Evolutionary conservation across 53 echinoderm and acorn worm species (phyloP), one percentile per base, ranked within the genome.

Genomic region (Henricia sp.): DNA sequence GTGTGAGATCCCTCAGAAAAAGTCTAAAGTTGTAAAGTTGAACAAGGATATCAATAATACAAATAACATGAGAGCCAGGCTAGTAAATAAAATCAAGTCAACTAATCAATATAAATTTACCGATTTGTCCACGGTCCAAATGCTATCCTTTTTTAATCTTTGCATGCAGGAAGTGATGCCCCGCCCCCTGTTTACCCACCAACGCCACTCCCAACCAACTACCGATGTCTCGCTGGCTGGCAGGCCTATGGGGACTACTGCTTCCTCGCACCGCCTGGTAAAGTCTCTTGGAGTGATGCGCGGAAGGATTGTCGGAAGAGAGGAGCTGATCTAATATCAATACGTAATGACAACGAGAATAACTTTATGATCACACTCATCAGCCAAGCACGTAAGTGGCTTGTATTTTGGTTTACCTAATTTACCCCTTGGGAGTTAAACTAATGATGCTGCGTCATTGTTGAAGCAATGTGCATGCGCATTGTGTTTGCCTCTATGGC

Each of bases 241-340:
- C 46, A 56, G 4, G 73, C 67, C 14, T 88, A 82, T n/a, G 73
- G 86, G 4, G 82, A 90, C 35, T 74, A 51, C 73, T 95, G 95
- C 82, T 91, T 84, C 52, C 84, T 85, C 32, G 56, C 69, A 9
- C 39, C 65, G 13, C 48, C 40, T 0, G 60, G 54, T 8, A 41
- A 75, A 2, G 89, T 77, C 24, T 58, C 83, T 36, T 95, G 77
- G 56, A 60, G 64, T 21, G 84, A 72, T 28, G 82, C 91, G 25
- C 83, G 69, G 38, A 88, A 67, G 29, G 50, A 52, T 13, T 96
- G 96, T 50, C 70, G 77, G n/a, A 53, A 82, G 20, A 64, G 57
- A 17, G 85, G 87, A 14, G 89, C 89, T 33, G 89, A 96, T 41
- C 83, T 96, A 13, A 82, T 78, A 4, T 96, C 96, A 2, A 65